phyloP scores from a whole-genome alignment of 2,113 vertebrate genomes.

The Dicaeum eximium region DNA sequence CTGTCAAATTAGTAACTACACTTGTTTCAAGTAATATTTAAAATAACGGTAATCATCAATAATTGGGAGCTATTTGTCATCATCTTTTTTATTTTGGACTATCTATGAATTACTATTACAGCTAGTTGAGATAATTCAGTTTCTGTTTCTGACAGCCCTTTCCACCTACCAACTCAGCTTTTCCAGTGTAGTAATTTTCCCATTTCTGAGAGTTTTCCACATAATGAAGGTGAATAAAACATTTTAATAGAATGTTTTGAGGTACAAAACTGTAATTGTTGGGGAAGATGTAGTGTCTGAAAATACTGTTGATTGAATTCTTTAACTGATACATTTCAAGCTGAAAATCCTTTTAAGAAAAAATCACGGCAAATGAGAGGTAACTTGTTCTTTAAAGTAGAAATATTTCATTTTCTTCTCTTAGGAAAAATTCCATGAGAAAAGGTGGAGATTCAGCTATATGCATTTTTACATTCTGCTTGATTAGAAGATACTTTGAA shows the following conservation, averaged over 20 bases:
- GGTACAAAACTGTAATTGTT: background rate
- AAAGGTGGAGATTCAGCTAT: background rate
- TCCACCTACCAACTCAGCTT: background rate
- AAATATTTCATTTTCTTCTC: background rate
- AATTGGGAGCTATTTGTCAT: background rate
- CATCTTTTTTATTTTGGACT: background rate
- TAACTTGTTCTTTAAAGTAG: background rate
- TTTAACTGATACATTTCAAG: background rate
- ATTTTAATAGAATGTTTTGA: background rate
- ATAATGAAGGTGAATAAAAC: background rate
- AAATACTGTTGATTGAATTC: background rate
- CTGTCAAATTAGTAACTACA: background rate
- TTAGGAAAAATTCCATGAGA: background rate
- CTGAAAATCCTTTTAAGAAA: background rate
- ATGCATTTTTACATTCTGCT: background rate
- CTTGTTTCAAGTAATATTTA: background rate
- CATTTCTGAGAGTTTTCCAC: background rate
- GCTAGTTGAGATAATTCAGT: background rate
- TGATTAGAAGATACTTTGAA: background rate
- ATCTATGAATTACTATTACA: background rate
- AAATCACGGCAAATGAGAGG: background rate
- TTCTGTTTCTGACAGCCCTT: conserved; percentile 5
- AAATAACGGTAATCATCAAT: background rate
- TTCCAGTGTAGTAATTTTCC: background rate
- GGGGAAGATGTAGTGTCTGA: background rate